Conservation (phyloP, 1,140 invertebrate genomes). For the Macrosteles quadrilineatus region DNA sequence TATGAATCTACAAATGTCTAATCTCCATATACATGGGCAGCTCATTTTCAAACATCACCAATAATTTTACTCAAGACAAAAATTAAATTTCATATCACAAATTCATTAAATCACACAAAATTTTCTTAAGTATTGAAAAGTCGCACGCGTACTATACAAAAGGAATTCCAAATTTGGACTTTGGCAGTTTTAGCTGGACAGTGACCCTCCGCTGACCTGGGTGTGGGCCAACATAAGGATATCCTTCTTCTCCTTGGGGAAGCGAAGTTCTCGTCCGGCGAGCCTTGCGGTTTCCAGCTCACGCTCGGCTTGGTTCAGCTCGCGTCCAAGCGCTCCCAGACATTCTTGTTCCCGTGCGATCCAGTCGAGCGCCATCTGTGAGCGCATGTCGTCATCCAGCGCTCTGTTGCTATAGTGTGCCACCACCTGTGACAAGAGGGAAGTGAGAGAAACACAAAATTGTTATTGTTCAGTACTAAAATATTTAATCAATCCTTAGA, state of each 20-base stretch:
- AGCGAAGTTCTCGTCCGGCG: slow-evolving; percentile 86
- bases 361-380: slow-evolving; percentile 95
- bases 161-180: background rate
- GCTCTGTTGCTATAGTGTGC: slow-evolving; percentile 89
- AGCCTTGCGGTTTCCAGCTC: slow-evolving; percentile 88
- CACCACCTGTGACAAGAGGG: slow-evolving; percentile 60
- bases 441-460: too few species aligned
- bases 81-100: too few species aligned
- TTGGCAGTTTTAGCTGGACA: slow-evolving; percentile 30
- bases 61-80: too few species aligned
- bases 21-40: too few species aligned
- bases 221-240: slow-evolving; percentile 87
- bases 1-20: too few species aligned
- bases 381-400: slow-evolving; percentile 92
- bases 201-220: slow-evolving; percentile 51
- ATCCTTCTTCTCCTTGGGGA: slow-evolving; percentile 95
- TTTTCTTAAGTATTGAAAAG: slow-evolving; percentile 2
- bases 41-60: too few species aligned
- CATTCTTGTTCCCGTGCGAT: slow-evolving; percentile 86
- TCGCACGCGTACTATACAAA: background rate
- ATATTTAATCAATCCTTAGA: too few species aligned
- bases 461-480: too few species aligned
- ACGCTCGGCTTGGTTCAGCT: slow-evolving; percentile 79
- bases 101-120: too few species aligned
- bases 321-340: slow-evolving; percentile 74